These are phyloP conservation scores for Eudemis profundana DNA, from an alignment of 2,888 invertebrate species.

Conservation along the genomic window DNA sequence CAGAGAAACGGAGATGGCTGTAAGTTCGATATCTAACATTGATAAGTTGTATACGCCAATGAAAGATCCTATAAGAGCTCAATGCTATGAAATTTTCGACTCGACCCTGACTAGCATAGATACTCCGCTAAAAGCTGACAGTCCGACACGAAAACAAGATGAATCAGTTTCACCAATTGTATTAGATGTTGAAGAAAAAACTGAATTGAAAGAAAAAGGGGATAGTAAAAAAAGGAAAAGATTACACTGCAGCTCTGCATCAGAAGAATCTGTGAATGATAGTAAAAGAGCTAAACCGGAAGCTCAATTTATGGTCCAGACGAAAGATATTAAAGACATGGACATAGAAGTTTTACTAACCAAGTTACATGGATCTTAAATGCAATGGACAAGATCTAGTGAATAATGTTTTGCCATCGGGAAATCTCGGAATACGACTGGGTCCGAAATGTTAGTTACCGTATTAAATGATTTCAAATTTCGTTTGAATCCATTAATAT, in stretches of 20 bases:
- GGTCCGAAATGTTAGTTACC: no score
- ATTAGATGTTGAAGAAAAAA: conserved; percentile 57
- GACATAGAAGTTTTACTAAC: conserved; percentile 80
- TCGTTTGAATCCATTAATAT: no score
- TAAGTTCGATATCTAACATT: conserved; percentile 68
- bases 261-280: conserved; percentile 63
- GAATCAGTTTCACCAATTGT: conserved; percentile 66
- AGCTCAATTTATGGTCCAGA: conserved; percentile 66
- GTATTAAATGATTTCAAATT: no score
- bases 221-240: conserved; percentile 72
- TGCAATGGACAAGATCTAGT: no score
- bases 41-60: conserved; percentile 74
- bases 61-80: conserved; percentile 65
- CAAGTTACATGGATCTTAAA: conserved; percentile 77
- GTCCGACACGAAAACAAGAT: conserved; percentile 56
- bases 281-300: conserved; percentile 70
- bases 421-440: no score
- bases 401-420: no score
- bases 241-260: conserved; percentile 55
- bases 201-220: conserved; percentile 49
- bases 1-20: conserved; percentile 72
- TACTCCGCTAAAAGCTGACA: conserved; percentile 70
- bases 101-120: conserved; percentile 79
- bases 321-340: conserved; percentile 75
- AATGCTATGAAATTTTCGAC: conserved; percentile 77